Conservation (phyloP, 2,797 vertebrate species). For the Pseudochirops corinnae region DNA sequence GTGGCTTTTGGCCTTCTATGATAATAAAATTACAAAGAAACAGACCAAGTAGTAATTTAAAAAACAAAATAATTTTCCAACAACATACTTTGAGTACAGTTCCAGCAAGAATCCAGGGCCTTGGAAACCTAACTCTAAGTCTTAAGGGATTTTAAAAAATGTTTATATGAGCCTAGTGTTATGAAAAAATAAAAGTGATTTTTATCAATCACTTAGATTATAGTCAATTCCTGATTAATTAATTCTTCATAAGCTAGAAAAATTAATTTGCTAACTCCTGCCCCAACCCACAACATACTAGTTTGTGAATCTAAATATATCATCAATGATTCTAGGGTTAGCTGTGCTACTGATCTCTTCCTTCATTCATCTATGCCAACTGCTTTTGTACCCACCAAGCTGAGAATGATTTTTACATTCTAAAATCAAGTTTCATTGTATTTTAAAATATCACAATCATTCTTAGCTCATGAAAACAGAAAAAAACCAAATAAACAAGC, state of each 20-base stretch:
- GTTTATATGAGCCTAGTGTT: neutral
- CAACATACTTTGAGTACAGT: neutral
- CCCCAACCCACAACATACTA: neutral
- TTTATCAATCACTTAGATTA: neutral
- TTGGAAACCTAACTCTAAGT: neutral
- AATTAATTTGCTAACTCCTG: neutral
- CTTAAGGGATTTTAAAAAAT: neutral
- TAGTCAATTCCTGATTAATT: neutral
- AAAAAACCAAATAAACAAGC: neutral
- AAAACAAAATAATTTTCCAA: neutral
- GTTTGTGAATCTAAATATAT: neutral
- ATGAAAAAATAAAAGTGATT: neutral
- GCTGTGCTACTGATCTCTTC: neutral
- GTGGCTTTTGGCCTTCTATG: neutral
- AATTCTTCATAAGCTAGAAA: neutral
- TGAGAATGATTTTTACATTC: neutral
- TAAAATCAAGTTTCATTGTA: neutral
- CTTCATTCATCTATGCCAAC: neutral
- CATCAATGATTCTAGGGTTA: neutral
- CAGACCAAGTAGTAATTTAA: neutral
- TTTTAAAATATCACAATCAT: slow-evolving; percentile 1
- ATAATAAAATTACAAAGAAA: neutral
- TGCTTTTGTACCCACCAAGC: neutral
- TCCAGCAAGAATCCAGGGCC: neutral
- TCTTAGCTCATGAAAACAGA: neutral